Conservation (phyloP, 1,140 invertebrate species). For the Ceratina australensis region DNA sequence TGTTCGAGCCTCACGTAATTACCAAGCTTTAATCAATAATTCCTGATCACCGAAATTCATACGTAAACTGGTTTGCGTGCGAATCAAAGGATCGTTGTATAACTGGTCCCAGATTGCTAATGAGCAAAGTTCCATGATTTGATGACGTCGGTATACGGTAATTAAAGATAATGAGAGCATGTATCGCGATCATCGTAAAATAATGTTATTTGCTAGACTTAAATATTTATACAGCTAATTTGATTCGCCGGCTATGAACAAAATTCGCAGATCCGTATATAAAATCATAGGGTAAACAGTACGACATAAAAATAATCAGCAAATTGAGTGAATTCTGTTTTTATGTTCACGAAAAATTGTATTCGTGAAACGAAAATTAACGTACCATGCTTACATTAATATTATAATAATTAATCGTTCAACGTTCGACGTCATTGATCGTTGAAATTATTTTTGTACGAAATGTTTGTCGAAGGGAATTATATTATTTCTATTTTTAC, state of each 20-base stretch:
- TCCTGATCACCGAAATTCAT: slow-evolving; percentile 24
- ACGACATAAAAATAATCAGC: too few species aligned
- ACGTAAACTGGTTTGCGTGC: slow-evolving; percentile 8
- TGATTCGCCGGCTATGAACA: too few species aligned
- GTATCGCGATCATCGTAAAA: background rate
- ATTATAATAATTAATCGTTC: too few species aligned
- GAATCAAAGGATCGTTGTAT: slow-evolving; percentile 16
- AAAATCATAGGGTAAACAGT: too few species aligned
- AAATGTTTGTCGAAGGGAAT: too few species aligned
- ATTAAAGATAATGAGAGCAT: background rate
- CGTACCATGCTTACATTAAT: too few species aligned
- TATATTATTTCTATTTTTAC: too few species aligned
- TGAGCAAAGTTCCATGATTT: slow-evolving; percentile 12
- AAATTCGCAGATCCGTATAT: background rate
- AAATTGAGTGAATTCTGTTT: too few species aligned
- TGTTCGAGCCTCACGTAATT: slow-evolving; percentile 5
- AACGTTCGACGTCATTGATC: too few species aligned
- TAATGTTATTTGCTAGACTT: background rate
- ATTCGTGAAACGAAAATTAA: too few species aligned
- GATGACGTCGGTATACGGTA: background rate
- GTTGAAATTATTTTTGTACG: too few species aligned
- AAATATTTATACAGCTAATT: background rate
- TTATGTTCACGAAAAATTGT: too few species aligned
- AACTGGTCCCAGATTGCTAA: slow-evolving; percentile 8
- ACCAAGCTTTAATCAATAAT: slow-evolving; percentile 24